Conservation (phyloP, 2,888 invertebrate genomes). For the Idaea dimidiata region DNA sequence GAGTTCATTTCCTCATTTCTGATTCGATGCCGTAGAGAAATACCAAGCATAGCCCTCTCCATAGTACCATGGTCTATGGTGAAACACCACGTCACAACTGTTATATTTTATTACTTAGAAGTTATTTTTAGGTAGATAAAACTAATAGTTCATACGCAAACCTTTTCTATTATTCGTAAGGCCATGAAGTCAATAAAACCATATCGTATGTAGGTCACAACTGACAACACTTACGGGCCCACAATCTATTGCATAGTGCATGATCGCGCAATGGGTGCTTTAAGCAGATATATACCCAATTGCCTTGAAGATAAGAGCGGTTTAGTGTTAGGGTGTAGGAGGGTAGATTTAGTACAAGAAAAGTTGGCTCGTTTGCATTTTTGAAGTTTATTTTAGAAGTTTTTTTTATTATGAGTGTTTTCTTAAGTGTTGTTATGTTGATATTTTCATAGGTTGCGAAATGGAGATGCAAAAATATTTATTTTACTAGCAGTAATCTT, state of each 20-base stretch:
- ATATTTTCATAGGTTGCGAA: too few species aligned
- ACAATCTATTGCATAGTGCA: neutral
- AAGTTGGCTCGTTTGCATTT: neutral
- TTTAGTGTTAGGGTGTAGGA: neutral
- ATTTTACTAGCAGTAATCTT: too few species aligned
- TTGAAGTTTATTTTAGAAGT: neutral
- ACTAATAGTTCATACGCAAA: neutral
- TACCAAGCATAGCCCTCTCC: too few species aligned
- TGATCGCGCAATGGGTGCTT: neutral
- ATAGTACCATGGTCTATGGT: too few species aligned
- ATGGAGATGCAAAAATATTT: too few species aligned
- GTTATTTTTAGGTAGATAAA: neutral
- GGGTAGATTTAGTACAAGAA: neutral
- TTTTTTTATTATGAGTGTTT: neutral
- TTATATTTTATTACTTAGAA: too few species aligned
- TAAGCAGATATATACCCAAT: neutral
- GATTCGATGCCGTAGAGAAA: too few species aligned
- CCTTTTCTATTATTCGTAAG: neutral
- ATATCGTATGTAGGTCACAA: neutral
- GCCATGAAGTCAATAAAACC: neutral
- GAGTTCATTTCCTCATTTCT: too few species aligned
- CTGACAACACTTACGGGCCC: neutral
- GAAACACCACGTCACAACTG: too few species aligned
- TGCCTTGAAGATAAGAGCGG: neutral
- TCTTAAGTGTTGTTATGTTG: neutral